Conservation (phyloP, 2,113 vertebrate genomes). For the Talpa occidentalis region DNA sequence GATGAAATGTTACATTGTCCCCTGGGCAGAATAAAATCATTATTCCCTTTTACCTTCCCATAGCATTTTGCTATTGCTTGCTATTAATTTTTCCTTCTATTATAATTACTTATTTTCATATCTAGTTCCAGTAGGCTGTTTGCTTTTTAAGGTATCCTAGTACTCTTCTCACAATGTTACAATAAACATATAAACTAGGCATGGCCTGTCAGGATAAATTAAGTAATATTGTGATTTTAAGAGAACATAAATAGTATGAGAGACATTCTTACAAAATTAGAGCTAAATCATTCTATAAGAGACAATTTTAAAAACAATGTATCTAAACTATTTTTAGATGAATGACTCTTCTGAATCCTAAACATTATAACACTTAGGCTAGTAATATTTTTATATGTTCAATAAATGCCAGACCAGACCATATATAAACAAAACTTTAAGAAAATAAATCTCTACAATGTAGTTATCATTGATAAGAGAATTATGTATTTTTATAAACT, state of each 20-base stretch:
- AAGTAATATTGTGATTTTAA: background rate
- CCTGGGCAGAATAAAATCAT: conserved; percentile 20
- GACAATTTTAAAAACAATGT: conserved; percentile 42
- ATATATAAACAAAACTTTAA: background rate
- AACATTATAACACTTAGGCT: background rate
- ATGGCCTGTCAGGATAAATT: background rate
- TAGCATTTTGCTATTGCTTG: background rate
- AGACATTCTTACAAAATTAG: background rate
- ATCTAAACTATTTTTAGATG: conserved; percentile 20
- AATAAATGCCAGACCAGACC: background rate
- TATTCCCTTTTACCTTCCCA: background rate
- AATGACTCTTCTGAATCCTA: conserved; percentile 19
- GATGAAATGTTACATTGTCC: conserved; percentile 15
- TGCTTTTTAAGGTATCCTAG: background rate
- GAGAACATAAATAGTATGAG: conserved; percentile 22
- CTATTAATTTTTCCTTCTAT: background rate
- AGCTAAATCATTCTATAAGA: background rate
- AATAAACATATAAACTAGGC: background rate
- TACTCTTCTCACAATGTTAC: background rate
- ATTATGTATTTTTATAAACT: conserved; percentile 5
- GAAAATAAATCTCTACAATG: conserved; percentile 28
- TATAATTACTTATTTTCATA: conserved; percentile 22
- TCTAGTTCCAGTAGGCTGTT: background rate
- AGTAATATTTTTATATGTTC: background rate
- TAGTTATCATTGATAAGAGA: background rate